Evolutionary conservation across 2,113 vertebrate genomes (phyloP).

Genomic region (Corynorhinus townsendii): DNA sequence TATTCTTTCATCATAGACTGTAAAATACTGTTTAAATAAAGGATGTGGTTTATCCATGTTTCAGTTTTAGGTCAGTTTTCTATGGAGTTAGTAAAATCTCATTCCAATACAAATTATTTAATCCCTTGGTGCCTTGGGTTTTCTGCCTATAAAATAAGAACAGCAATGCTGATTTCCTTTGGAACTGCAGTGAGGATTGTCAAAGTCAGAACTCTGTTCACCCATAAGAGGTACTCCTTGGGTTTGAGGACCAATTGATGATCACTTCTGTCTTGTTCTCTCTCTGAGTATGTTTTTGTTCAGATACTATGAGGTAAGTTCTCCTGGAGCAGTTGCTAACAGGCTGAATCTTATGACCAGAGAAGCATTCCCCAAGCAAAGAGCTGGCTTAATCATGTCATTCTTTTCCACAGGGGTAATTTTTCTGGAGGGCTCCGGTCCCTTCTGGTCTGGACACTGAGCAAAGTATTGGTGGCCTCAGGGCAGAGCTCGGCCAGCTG

Average conservation of each 20-base stretch:
- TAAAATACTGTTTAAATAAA: slow-evolving; percentile 73
- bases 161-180: neutral
- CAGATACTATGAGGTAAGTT: neutral
- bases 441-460: neutral
- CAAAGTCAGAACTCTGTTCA: neutral
- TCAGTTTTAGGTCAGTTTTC: slow-evolving; percentile 65
- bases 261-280: neutral
- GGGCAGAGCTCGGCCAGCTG: neutral
- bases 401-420: neutral
- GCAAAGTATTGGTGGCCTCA: neutral
- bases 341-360: neutral
- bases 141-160: slow-evolving; percentile 59
- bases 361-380: neutral
- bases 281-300: neutral
- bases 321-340: neutral
- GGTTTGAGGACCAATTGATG: neutral
- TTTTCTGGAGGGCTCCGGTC: neutral
- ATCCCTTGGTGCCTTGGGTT: slow-evolving; percentile 51
- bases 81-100: slow-evolving; percentile 70
- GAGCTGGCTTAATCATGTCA: neutral
- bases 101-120: slow-evolving; percentile 70
- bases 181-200: neutral
- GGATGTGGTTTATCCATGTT: slow-evolving; percentile 70
- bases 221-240: neutral
- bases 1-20: slow-evolving; percentile 67